Conservation (phyloP, 2,797 vertebrate genomes). For the Cyclura pinguis region DNA sequence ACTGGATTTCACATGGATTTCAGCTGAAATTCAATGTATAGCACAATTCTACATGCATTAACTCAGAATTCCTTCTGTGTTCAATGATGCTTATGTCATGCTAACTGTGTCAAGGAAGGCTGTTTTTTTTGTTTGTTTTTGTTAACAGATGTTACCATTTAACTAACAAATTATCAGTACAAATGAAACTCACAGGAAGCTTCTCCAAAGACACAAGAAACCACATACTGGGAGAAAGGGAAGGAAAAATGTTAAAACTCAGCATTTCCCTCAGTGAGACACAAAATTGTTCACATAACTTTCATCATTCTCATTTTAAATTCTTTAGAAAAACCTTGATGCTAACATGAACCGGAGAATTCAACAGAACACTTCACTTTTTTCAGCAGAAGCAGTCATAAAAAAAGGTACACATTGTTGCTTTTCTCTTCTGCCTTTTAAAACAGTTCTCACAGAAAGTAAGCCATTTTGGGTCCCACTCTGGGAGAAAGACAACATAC, state of each 20-base stretch:
- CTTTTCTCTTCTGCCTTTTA: too few relatives aligned
- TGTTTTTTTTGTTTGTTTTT: neutral
- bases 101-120: neutral
- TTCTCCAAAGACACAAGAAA: neutral
- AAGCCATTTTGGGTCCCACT: too few relatives aligned
- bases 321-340: neutral
- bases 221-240: neutral
- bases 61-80: neutral
- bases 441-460: too few relatives aligned
- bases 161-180: neutral
- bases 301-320: neutral
- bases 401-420: neutral
- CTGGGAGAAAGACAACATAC: too few relatives aligned
- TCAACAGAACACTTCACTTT: neutral
- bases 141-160: neutral
- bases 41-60: neutral
- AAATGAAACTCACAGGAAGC: neutral
- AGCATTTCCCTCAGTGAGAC: neutral
- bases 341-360: neutral
- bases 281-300: neutral
- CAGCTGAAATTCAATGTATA: slow-evolving; percentile 42
- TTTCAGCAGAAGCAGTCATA: neutral
- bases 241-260: neutral
- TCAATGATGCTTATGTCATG: neutral
- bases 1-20: slow-evolving; percentile 22